These are phyloP conservation scores for Trichechus manatus DNA, from an alignment of 2,113 vertebrate genomes.

Conservation along the genomic window DNA sequence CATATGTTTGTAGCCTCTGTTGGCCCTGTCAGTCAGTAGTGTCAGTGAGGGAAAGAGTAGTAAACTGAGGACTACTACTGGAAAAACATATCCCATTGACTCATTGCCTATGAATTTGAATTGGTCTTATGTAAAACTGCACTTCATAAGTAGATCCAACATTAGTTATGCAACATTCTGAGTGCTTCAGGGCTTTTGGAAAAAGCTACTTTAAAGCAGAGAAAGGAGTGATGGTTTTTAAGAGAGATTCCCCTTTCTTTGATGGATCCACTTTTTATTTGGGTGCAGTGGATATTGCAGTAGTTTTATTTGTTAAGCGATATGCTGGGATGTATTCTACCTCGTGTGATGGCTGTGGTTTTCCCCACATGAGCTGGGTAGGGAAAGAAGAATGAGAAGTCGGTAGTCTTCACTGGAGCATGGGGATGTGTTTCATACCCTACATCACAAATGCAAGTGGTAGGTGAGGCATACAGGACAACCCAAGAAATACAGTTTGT, in stretches of 20 bases:
- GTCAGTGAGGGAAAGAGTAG: neutral
- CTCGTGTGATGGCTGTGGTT: neutral
- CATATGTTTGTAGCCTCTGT: neutral
- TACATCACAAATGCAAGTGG: neutral
- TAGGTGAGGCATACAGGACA: neutral
- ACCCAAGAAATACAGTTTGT: neutral
- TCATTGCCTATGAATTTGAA: neutral
- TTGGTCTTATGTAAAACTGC: neutral
- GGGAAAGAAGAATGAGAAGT: neutral
- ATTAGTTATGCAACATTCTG: slow-evolving; percentile 38
- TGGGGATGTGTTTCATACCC: neutral
- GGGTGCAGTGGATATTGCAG: neutral
- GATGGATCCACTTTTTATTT: neutral
- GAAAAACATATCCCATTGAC: neutral
- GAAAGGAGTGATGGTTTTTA: neutral
- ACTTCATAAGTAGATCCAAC: slow-evolving; percentile 54
- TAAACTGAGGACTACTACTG: neutral
- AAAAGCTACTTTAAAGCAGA: slow-evolving; percentile 18
- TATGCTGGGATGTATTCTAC: neutral
- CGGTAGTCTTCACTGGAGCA: neutral
- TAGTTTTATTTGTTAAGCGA: neutral
- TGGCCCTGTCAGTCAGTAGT: neutral
- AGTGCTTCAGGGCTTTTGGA: slow-evolving; percentile 54
- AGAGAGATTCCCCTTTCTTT: slow-evolving; percentile 38
- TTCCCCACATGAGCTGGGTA: neutral